Conservation (phyloP, 2,888 invertebrate species). For the Ametastegia equiseti region DNA sequence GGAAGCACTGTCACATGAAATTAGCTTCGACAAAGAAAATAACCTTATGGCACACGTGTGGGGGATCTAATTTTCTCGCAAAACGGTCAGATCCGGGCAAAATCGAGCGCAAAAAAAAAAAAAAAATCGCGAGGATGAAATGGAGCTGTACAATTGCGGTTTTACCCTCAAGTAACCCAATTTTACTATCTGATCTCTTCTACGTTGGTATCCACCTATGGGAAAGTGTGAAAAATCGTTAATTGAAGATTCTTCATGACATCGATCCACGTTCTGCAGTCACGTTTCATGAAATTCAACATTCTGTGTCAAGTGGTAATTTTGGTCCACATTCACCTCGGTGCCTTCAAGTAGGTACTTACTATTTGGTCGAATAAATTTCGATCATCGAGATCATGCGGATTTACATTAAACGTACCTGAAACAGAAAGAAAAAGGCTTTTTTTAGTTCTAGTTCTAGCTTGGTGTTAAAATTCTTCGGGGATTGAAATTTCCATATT, state of each 20-base stretch:
- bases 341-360: no score
- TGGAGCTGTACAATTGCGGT: no score
- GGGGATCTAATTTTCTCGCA: no score
- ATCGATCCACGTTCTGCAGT: not conserved
- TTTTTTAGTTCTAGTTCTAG: not conserved
- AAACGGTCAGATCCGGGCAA: no score
- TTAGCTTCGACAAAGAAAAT: not conserved
- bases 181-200: no score
- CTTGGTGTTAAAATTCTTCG: not conserved
- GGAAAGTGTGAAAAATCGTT: not conserved
- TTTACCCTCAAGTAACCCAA: no score
- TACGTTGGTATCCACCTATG: not conserved
- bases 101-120: no score
- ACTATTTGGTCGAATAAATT: not conserved
- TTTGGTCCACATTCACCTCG: not conserved
- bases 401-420: slow-evolving; percentile 34
- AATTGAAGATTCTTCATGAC: not conserved
- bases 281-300: no score
- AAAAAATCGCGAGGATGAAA: no score
- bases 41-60: not conserved
- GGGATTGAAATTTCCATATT: not conserved
- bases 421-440: slow-evolving; percentile 24
- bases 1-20: not conserved
- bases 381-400: not conserved
- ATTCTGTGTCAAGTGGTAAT: not conserved